Base-by-base conservation (phyloP, 92 coral and sea anemone species). In the Epizoanthus rinbou region DNA sequence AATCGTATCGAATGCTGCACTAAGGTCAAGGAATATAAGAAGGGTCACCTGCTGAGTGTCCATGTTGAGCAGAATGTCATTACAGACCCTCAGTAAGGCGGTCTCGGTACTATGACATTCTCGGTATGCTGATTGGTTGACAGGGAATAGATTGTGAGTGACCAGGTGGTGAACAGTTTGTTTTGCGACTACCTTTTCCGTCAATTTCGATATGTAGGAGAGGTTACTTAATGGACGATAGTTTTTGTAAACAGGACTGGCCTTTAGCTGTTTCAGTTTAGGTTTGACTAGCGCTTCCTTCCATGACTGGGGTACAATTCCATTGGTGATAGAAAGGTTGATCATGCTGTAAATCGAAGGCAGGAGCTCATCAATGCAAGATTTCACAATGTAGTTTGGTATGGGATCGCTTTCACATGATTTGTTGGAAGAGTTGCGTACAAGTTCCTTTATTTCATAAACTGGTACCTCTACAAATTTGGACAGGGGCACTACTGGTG, bases 41-140 rank as follows among this genome's bases (percentile, higher is more conserved):
- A 63, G 50, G 64, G 84, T 80, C 8, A 80, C 84, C 25, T 81
- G 56, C 37, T 80, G 84, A 13, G 43, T 80, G 22, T 80, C 47
- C 83, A 78, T 57, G 24, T 56, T 78, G 50, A 78, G 65, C 13
- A 80, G 57, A 13, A 81, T 81, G 64, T 81, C 75, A 24, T 80
- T 80, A 25, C 54, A 57, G 56, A 80, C 85, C 35, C 54, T 64
- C 63, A 80, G 69, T 62, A 65, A 80, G 39, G 84, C 85, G 0
- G 59, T 64, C 60, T 80, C 84, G 5, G 64, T 80, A 53, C 74
- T 80, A 28, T 81, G 79, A 28, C 9, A 50, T 68, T 33, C 13
- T 52, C 79, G 80, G 31, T 72, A 83, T 10, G 80, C 80, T 50
- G 80, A 71, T 39, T 83, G 80, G 52, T 28, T 33, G 37, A 80